Percentiles rank a stretch among this genome's conserved stretches.
These are phyloP conservation scores for Entelurus aequoreus DNA, from an alignment of 2,113 vertebrate species.

Conservation along the genomic window DNA sequence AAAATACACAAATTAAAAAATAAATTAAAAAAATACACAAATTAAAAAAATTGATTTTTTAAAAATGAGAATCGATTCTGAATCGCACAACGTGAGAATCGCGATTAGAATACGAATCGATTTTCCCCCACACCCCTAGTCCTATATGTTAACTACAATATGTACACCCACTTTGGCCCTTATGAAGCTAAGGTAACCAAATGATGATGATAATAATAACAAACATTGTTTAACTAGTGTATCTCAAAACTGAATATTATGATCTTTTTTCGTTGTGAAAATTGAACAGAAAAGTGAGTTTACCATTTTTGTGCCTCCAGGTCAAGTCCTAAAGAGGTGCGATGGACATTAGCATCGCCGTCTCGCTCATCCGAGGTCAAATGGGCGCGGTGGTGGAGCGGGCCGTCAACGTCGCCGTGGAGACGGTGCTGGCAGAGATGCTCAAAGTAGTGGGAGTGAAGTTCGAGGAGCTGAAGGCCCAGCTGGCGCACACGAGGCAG, in stretches of 20 bases:
- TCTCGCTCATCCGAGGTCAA: conserved; percentile 73
- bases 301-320: conserved; percentile 2
- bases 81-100: too few relatives aligned
- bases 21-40: too few relatives aligned
- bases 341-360: conserved; percentile 76
- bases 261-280: too few relatives aligned
- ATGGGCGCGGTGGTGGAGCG: conserved; percentile 74
- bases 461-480: conserved; percentile 72
- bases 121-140: too few relatives aligned
- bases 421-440: conserved; percentile 75
- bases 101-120: too few relatives aligned
- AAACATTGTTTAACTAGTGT: too few relatives aligned
- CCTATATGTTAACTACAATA: too few relatives aligned
- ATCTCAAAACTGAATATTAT: too few relatives aligned
- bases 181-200: not conserved
- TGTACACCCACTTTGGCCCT: not conserved
- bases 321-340: not conserved
- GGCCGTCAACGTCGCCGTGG: conserved; percentile 72
- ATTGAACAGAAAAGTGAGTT: not conserved
- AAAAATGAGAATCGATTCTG: too few relatives aligned
- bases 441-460: conserved; percentile 71
- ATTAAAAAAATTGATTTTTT: too few relatives aligned
- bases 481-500: conserved; percentile 58
- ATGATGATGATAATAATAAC: not conserved
- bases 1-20: too few relatives aligned